Conservation (phyloP, 2,888 invertebrate species). For the Megastigmus dorsalis region DNA sequence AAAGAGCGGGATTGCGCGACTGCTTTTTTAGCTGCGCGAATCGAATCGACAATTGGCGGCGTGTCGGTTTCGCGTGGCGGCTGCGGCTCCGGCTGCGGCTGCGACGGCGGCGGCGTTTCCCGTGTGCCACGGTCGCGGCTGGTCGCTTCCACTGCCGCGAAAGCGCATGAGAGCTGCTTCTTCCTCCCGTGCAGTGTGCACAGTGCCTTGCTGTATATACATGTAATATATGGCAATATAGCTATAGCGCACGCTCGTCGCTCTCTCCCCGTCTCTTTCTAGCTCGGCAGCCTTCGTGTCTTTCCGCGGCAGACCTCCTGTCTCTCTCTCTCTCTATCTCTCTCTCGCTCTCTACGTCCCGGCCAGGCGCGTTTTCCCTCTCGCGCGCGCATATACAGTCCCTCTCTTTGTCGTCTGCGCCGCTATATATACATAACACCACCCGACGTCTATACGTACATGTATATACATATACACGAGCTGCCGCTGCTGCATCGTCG, state of each 20-base stretch:
- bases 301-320: conserved; percentile 34
- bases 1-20: not conserved
- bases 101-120: conserved; percentile 3
- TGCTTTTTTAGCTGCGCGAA: not conserved
- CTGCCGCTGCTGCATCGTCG: not conserved
- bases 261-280: conserved; percentile 10
- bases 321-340: conserved; percentile 7
- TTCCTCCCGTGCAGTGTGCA: too few species aligned
- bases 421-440: too few species aligned
- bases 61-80: not conserved
- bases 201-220: too few species aligned
- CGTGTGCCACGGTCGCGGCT: conserved; percentile 19
- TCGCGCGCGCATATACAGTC: too few species aligned
- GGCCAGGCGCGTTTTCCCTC: not conserved
- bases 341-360: not conserved
- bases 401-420: too few species aligned
- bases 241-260: too few species aligned
- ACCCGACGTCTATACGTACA: too few species aligned
- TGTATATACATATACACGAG: too few species aligned
- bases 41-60: conserved; percentile 6
- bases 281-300: conserved; percentile 38
- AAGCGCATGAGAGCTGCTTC: not conserved
- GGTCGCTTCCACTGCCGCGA: conserved; percentile 28
- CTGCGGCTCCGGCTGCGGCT: not conserved
- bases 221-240: too few species aligned